Percentiles rank a stretch among this genome's conserved stretches.
These are phyloP conservation scores for Shinisaurus crocodilurus DNA, from an alignment of 2,113 vertebrate species.

Conservation along the genomic window DNA sequence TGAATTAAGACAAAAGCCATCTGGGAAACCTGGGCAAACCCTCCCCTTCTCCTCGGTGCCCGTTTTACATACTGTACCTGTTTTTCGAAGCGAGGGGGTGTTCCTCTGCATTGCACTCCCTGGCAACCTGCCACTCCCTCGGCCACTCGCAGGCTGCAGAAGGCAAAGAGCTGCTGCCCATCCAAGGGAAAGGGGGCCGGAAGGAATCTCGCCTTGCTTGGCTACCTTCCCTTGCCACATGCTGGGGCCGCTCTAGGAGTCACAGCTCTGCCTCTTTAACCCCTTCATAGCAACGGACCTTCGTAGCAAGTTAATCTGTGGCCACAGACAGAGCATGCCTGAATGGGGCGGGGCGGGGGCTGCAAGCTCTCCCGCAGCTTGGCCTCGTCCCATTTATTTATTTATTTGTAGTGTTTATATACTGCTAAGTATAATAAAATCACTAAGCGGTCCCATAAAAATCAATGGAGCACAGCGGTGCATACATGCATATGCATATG, in stretches of 20 bases:
- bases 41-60: background rate
- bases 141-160: background rate
- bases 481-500: too few species aligned
- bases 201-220: background rate
- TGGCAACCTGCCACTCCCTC: background rate
- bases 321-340: too few species aligned
- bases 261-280: background rate
- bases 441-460: too few species aligned
- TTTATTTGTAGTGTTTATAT: too few species aligned
- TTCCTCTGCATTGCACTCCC: background rate
- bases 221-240: background rate
- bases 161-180: background rate
- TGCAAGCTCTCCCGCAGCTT: too few species aligned
- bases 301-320: too few species aligned
- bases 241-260: background rate
- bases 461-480: too few species aligned
- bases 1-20: background rate
- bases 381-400: too few species aligned
- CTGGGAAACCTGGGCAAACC: too few species aligned
- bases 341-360: too few species aligned
- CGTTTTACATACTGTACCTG: too few species aligned
- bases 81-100: background rate
- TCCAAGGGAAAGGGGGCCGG: background rate
- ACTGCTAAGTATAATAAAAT: too few species aligned
- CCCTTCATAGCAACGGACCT: background rate